Conservation (phyloP, 2,888 invertebrate genomes). For the Morpho achilles region DNA sequence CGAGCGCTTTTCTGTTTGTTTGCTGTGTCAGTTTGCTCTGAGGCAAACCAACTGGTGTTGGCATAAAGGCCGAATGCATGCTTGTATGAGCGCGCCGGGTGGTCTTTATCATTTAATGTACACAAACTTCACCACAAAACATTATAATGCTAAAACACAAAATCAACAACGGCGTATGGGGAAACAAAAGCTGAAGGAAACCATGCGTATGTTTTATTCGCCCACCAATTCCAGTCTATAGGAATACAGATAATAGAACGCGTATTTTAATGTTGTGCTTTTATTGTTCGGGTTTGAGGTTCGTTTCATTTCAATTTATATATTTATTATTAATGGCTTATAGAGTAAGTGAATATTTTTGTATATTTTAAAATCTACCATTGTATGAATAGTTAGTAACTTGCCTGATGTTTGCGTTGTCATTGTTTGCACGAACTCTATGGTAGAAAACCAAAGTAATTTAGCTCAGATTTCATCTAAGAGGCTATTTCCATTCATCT, state of each 20-base stretch:
- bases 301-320: no score
- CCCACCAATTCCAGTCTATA: constrained; percentile 23
- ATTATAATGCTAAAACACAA: constrained; percentile 63
- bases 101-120: constrained; percentile 76
- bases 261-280: neutral
- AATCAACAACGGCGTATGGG: constrained; percentile 47
- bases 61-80: constrained; percentile 46
- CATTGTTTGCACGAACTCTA: no score
- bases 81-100: constrained; percentile 58
- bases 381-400: no score
- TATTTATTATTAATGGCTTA: no score
- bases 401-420: no score
- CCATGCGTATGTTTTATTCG: constrained; percentile 26
- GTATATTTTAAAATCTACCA: no score
- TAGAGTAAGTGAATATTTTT: no score
- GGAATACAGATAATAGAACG: constrained; percentile 11
- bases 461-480: no score
- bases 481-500: no score
- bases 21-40: constrained; percentile 64
- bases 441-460: no score
- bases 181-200: constrained; percentile 25
- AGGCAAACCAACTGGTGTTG: constrained; percentile 69
- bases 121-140: constrained; percentile 62
- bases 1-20: constrained; percentile 65
- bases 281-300: neutral